These are phyloP conservation scores for Leptodactylus fuscus DNA, from an alignment of 2,113 vertebrate species.

Conservation along the genomic window DNA sequence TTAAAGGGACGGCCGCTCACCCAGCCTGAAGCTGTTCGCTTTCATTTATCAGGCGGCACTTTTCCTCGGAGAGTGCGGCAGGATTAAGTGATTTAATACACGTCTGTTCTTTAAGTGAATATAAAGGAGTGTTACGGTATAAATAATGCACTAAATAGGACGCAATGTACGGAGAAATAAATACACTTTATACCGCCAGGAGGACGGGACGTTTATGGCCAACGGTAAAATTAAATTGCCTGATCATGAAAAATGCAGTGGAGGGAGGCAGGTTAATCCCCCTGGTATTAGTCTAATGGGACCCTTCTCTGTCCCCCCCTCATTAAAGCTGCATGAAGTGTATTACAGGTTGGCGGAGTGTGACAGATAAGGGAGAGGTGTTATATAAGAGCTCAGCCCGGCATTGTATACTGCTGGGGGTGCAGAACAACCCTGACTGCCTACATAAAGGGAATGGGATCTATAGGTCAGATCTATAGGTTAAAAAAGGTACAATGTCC, in stretches of 20 bases:
- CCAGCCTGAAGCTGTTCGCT: not conserved
- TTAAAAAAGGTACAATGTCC: too few species aligned
- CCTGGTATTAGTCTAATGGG: slow-evolving; percentile 4
- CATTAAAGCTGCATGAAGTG: slow-evolving; percentile 37
- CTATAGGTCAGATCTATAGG: too few species aligned
- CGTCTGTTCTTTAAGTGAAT: slow-evolving; percentile 31
- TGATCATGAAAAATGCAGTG: slow-evolving; percentile 31
- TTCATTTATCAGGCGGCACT: not conserved
- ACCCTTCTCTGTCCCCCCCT: not conserved
- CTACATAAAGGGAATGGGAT: not conserved
- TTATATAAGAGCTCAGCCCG: not conserved
- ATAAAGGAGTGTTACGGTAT: slow-evolving; percentile 23
- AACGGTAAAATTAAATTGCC: not conserved
- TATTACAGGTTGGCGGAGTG: slow-evolving; percentile 2
- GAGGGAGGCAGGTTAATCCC: slow-evolving; percentile 14
- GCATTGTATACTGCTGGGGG: not conserved
- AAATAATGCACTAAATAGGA: slow-evolving; percentile 34
- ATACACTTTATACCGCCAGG: not conserved
- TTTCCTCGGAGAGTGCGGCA: not conserved
- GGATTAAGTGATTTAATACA: slow-evolving; percentile 40
- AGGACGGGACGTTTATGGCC: not conserved
- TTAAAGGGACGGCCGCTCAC: not conserved
- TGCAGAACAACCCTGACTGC: slow-evolving; percentile 36
- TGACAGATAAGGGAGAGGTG: slow-evolving; percentile 50
- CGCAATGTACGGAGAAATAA: not conserved